Base-by-base conservation (phyloP, 2,888 invertebrate species). In the Trissonchulus sp. region DNA sequence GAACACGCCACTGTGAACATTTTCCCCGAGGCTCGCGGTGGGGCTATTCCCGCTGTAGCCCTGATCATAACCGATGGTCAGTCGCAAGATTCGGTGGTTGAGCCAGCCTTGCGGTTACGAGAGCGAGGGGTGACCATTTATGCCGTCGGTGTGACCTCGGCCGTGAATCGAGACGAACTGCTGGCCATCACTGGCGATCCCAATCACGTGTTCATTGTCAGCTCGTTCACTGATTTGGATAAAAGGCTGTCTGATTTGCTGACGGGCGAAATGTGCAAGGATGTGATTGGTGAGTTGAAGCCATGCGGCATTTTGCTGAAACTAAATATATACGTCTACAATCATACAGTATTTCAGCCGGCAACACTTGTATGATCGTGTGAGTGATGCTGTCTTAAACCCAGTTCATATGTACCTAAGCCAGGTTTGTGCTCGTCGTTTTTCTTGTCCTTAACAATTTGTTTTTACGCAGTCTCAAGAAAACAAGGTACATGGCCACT, bases 51-150 rank as follows among this genome's bases (percentile, higher is more conserved):
- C 0, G 83, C 83, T 77, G 79, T 85, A 0, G 84, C 82, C 3
- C 80, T 86, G 31, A 84, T 86, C 2, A 81, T 86, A 34, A 85
- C 85, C 0, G 85, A 86, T 76, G 86, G 85, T 23, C 81, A 82
- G 69, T 84, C 85, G 36, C 84, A 80, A 35, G 68, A 78, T 65
- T 33, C 73, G 31, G 81, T 83, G 0, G 77, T 77, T 2, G 18
- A 48, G 18, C 75, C 79, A 68, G 80, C 83, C 1, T 74, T 63
- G 35, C 2, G 62, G 63, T 78, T 80, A 0, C 80, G 82, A n/a
- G 79, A 81, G 38, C 78, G 80, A 1, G 84, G 85, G 31, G 83
- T 85, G 35, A 81, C 82, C 75, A 80, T 85, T 76, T 83, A 83
- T 76, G 84, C 84, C 1, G 83, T 86, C 1, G 85, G 85, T 1